Percentiles rank a stretch among this genome's conserved stretches.
Conservation (phyloP, 2,797 vertebrate genomes). For the Sylvilagus floridanus region DNA sequence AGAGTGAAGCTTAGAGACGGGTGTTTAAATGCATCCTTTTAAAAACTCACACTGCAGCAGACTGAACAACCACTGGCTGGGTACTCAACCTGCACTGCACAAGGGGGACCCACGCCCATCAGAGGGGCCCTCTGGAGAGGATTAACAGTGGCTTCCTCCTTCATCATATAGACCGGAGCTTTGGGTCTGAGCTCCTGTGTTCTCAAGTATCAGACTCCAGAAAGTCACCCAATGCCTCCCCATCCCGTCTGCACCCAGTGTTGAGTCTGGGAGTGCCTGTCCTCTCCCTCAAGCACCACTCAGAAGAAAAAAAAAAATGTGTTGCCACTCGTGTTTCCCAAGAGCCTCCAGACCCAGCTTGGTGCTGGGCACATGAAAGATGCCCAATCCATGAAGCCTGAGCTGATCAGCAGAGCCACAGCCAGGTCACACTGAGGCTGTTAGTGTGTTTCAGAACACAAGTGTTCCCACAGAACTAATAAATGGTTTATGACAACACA, state of each 20-base stretch:
- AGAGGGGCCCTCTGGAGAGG: not conserved
- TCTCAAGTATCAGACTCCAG: slow-evolving; percentile 17
- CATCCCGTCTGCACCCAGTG: not conserved
- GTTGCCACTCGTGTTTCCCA: not conserved
- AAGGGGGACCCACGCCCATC: not conserved
- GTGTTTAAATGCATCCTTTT: not conserved
- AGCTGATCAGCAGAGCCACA: not conserved
- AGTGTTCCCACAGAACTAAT: slow-evolving; percentile 33
- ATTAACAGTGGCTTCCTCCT: not conserved
- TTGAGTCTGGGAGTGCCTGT: not conserved
- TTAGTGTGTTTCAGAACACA: slow-evolving; percentile 39
- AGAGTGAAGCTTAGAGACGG: not conserved
- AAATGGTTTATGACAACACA: slow-evolving; percentile 56
- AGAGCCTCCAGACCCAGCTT: not conserved
- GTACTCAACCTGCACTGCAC: too few species aligned
- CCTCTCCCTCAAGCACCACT: not conserved
- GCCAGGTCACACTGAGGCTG: not conserved
- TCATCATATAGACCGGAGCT: not conserved
- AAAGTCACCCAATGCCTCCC: not conserved
- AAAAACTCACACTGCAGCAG: not conserved
- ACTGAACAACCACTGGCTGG: not conserved
- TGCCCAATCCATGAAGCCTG: not conserved
- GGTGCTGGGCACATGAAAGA: not conserved
- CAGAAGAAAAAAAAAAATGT: not conserved
- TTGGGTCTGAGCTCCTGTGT: not conserved